A percentile compares a stretch with the other conserved stretches of the same genome.
Conservation (phyloP, 2,888 invertebrate species). For the Galerucella pusilla region DNA sequence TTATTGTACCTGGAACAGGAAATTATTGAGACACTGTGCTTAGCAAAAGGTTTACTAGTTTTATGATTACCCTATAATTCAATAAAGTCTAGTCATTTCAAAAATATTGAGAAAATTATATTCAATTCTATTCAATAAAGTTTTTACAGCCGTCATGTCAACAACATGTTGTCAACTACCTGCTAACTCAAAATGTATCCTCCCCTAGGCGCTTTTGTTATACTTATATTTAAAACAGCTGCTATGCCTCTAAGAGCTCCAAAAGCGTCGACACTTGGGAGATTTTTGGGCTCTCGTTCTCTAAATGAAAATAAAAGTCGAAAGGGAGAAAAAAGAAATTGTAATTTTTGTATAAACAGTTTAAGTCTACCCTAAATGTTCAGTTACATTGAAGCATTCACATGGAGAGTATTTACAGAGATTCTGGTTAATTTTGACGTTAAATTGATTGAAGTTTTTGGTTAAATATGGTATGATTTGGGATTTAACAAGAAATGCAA, state of each 20-base stretch:
- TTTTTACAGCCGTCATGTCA: slow-evolving; percentile 30
- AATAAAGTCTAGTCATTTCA: background rate
- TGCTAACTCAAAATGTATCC: slow-evolving; percentile 10
- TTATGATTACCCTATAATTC: too few relatives aligned
- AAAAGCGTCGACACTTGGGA: slow-evolving; percentile 20
- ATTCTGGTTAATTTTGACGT: too few relatives aligned
- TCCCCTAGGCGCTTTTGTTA: slow-evolving; percentile 10
- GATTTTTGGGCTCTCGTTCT: background rate
- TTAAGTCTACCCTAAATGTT: too few relatives aligned
- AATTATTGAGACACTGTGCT: too few relatives aligned
- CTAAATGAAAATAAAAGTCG: background rate
- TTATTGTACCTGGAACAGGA: too few relatives aligned
- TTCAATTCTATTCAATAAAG: slow-evolving; percentile 25
- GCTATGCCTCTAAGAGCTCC: slow-evolving; percentile 26
- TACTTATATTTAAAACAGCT: slow-evolving; percentile 36
- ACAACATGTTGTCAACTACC: slow-evolving; percentile 20
- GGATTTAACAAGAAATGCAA: too few relatives aligned
- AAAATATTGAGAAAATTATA: background rate
- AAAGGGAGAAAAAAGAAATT: background rate
- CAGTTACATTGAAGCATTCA: too few relatives aligned
- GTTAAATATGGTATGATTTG: too few relatives aligned
- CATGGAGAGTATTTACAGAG: too few relatives aligned
- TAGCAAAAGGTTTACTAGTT: too few relatives aligned
- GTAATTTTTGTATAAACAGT: too few relatives aligned
- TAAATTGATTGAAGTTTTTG: too few relatives aligned